Evolutionary conservation across 2,113 vertebrate species (phyloP), one percentile per base, ranked within the genome.

Genomic region (Ovis canadensis): DNA sequence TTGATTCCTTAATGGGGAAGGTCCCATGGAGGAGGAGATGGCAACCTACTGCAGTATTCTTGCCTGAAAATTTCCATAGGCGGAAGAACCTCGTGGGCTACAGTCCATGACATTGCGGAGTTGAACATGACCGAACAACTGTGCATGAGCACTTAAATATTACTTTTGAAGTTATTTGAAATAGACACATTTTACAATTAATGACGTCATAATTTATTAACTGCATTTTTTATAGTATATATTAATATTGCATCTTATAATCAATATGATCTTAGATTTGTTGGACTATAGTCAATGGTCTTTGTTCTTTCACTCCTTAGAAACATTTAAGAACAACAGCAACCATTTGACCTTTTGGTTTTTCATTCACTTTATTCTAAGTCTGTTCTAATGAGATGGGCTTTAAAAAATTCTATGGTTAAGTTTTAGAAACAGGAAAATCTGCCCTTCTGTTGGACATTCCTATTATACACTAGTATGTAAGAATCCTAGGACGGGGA

Each of bases 121-220:
- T 43, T 77, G 71, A 27, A 77, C 40, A 27, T 27, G 23, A 77
- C 40, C 1, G 23, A 77, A 77, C 71, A 77, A 43, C 40, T 77
- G 71, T 27, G 40, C 23, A 15, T 15, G 12, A 77, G 71, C 40
- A 77, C 54, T 80, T 81, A 67, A 94, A 71, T 71, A 60, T 55
- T 84, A 85, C 67, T 91, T 97, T 96, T 92, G 74, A 95, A 82
- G 17, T 97, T 94, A 74, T 60, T 90, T 84, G 33, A 87, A 95
- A 93, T 94, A 92, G 82, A 67, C 29, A 78, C 3, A 83, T 71
- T 90, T 95, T 64, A 57, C 1, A 84, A 8, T 60, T 91, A 54
- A 85, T 97, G 52, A 74, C 15, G 9, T 95, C 31, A 80, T 81
- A 95, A 78, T 88, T 96, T 97, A 96, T 92, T 93, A 29, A 43